These are phyloP conservation scores for Clarias fuscus DNA, from an alignment of 2,797 vertebrate genomes.

Conservation along the genomic window DNA sequence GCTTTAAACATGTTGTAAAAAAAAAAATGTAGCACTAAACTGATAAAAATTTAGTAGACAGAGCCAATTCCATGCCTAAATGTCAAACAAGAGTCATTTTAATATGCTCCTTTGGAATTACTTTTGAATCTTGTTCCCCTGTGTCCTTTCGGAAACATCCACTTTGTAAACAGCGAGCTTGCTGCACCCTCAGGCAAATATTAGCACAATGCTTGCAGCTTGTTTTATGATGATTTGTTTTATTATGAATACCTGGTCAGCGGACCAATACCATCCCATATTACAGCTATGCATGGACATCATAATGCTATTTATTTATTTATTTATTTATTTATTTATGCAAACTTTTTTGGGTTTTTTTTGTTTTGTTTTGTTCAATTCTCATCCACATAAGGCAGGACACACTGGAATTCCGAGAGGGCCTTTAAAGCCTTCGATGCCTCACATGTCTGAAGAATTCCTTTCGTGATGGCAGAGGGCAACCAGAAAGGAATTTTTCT, in stretches of 20 bases:
- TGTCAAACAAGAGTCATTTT: neutral
- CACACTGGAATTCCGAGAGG: constrained; percentile 34
- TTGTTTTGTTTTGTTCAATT: neutral
- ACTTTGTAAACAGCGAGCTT: constrained; percentile 69
- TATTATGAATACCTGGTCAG: neutral
- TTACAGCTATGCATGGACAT: too few species aligned
- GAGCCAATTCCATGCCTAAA: too few species aligned
- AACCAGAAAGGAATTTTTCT: constrained; percentile 67
- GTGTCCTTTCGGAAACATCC: constrained; percentile 51
- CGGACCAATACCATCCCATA: neutral
- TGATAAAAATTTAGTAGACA: neutral
- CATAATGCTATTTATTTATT: neutral
- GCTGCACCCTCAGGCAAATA: constrained; percentile 75
- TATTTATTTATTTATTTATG: neutral
- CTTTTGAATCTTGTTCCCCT: neutral
- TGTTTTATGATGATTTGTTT: constrained; percentile 48
- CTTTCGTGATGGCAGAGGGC: constrained; percentile 59
- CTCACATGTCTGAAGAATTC: constrained; percentile 49
- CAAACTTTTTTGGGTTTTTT: neutral
- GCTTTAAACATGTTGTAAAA: neutral
- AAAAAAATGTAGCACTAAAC: neutral
- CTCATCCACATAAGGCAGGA: neutral
- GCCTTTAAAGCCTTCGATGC: constrained; percentile 58
- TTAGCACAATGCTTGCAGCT: constrained; percentile 61
- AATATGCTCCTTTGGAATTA: neutral